phyloP scores from a whole-genome alignment of 1,140 invertebrate genomes.

The Oscheius sp. region DNA sequence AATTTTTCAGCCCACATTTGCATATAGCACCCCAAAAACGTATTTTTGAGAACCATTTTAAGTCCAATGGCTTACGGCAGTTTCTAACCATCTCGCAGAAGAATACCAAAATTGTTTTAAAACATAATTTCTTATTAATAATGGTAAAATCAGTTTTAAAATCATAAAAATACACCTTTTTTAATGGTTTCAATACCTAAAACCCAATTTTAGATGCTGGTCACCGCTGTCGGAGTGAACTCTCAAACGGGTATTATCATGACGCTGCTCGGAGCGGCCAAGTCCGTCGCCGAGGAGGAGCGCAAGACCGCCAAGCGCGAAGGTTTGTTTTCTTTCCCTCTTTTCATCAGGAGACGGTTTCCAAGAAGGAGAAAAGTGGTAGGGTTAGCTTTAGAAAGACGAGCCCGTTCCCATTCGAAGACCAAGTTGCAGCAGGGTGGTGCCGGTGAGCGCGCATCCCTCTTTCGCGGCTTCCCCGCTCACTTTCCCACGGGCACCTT shows the following conservation, averaged over 20 bases:
- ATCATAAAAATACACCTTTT: not conserved
- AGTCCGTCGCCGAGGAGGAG: conserved; percentile 58
- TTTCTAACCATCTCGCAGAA: too few relatives aligned
- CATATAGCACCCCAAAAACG: too few relatives aligned
- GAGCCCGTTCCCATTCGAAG: conserved; percentile 10
- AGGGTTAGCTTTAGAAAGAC: not conserved
- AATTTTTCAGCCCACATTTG: too few relatives aligned
- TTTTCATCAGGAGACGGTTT: not conserved
- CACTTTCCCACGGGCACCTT: too few relatives aligned
- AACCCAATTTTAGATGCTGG: conserved; percentile 73
- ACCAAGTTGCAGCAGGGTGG: not conserved
- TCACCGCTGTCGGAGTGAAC: conserved; percentile 95
- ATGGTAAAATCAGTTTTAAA: not conserved
- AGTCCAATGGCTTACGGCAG: too few relatives aligned
- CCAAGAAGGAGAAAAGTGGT: not conserved
- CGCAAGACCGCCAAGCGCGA: conserved; percentile 56
- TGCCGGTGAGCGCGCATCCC: conserved; percentile 10
- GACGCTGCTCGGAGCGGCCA: conserved; percentile 87
- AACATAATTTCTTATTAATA: not conserved
- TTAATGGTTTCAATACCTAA: not conserved
- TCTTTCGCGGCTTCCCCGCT: too few relatives aligned
- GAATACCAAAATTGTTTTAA: not conserved
- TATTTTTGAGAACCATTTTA: not conserved
- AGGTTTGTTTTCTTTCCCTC: conserved; percentile 36
- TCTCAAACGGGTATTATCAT: conserved; percentile 99